Conservation (phyloP, 2,888 invertebrate species). For the Adela reaumurella region DNA sequence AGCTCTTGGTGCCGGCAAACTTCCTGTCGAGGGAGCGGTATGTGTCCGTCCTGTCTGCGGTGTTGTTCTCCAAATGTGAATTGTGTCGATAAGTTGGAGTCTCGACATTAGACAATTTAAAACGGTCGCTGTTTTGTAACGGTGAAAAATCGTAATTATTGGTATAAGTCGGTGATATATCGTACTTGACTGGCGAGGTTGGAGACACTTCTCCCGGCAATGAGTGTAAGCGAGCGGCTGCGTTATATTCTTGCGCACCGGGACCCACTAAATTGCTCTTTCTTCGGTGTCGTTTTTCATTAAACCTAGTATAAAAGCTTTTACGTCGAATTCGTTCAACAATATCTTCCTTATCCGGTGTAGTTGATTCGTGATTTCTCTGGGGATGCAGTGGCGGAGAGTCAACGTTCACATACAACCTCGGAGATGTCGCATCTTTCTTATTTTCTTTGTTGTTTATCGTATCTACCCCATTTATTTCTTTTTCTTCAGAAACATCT, state of each 20-base stretch:
- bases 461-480: conserved; percentile 17
- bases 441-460: conserved; percentile 25
- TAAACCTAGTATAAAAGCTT: conserved; percentile 86
- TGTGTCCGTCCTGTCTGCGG: conserved; percentile 42
- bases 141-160: background rate
- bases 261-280: conserved; percentile 66
- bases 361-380: conserved; percentile 41
- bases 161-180: conserved; percentile 26
- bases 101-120: conserved; percentile 4
- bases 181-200: too few species aligned
- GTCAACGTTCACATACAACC: conserved; percentile 15
- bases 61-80: conserved; percentile 34
- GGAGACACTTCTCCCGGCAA: conserved; percentile 26
- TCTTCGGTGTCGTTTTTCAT: conserved; percentile 72
- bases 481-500: conserved; percentile 12
- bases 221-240: conserved; percentile 41
- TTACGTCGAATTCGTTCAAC: conserved; percentile 83
- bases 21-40: conserved; percentile 49
- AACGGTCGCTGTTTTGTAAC: conserved; percentile 2
- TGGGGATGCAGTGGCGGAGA: conserved; percentile 26
- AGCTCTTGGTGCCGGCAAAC: conserved; percentile 35
- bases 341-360: conserved; percentile 66
- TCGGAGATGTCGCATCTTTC: conserved; percentile 18
- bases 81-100: conserved; percentile 18
- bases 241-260: conserved; percentile 55